Conservation (phyloP, 2,888 invertebrate genomes). For the Cremastinae sp. region DNA sequence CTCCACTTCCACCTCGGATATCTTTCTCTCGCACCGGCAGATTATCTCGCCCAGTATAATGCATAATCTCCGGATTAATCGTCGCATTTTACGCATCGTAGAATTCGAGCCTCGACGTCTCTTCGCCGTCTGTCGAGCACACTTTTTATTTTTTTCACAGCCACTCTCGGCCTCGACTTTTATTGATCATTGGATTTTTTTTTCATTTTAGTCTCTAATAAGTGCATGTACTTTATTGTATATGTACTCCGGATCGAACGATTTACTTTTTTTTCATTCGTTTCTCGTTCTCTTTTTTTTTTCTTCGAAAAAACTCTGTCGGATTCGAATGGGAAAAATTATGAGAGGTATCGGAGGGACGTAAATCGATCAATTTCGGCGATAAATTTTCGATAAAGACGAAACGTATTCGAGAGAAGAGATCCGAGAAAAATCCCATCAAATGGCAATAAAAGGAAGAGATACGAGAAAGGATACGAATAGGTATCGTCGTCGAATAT, state of each 20-base stretch:
- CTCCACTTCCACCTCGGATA: constrained; percentile 27
- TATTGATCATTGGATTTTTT: too few species aligned
- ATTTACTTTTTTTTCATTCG: too few species aligned
- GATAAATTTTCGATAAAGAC: constrained; percentile 1
- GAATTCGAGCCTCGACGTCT: constrained; percentile 4
- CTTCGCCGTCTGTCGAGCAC: too few species aligned
- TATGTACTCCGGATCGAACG: too few species aligned
- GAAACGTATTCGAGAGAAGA: constrained; percentile 1
- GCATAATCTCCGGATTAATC: constrained; percentile 63
- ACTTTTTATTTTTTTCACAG: too few species aligned
- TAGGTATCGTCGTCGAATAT: constrained; percentile 4
- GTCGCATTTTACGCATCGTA: constrained; percentile 39
- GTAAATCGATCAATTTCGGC: constrained; percentile 15
- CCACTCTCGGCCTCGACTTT: too few species aligned
- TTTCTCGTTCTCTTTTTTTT: too few species aligned
- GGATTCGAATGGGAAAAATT: too few species aligned
- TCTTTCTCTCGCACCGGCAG: constrained; percentile 34
- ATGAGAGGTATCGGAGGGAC: constrained; percentile 4
- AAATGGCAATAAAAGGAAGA: constrained; percentile 4
- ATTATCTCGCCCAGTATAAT: constrained; percentile 53
- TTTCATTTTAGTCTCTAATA: too few species aligned
- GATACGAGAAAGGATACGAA: neutral
- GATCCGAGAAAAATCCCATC: constrained; percentile 11
- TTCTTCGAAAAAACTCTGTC: too few species aligned
- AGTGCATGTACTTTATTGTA: too few species aligned